Conservation (phyloP, 2,888 invertebrate genomes). For the Arge pagana region DNA sequence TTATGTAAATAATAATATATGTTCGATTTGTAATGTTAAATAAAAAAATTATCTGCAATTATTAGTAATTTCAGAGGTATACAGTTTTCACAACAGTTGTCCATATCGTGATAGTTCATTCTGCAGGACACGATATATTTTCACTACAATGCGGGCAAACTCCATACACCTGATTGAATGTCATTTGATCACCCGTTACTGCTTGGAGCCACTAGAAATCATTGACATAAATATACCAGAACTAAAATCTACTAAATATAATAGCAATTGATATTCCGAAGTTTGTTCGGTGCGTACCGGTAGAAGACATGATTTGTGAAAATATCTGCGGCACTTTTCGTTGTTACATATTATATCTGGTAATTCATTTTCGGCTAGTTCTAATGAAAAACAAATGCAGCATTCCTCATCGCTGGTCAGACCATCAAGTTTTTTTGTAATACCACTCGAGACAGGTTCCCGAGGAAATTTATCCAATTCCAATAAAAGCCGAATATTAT, state of each 20-base stretch:
- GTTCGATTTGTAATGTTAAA: not conserved
- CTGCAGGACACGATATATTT: slow-evolving; percentile 43
- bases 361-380: slow-evolving; percentile 38
- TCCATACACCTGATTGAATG: slow-evolving; percentile 48
- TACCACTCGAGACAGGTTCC: slow-evolving; percentile 26
- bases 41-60: slow-evolving; percentile 16
- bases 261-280: not conserved
- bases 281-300: slow-evolving; percentile 35
- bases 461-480: slow-evolving; percentile 44
- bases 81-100: not conserved
- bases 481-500: slow-evolving; percentile 46
- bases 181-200: slow-evolving; percentile 42
- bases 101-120: not conserved
- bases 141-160: slow-evolving; percentile 49
- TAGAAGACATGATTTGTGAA: slow-evolving; percentile 48
- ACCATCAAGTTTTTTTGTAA: slow-evolving; percentile 27
- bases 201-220: slow-evolving; percentile 49
- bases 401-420: slow-evolving; percentile 49
- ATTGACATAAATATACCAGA: slow-evolving; percentile 5
- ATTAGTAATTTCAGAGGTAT: slow-evolving; percentile 7
- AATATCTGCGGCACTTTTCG: slow-evolving; percentile 45
- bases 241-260: not conserved
- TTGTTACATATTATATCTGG: slow-evolving; percentile 51
- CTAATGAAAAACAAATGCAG: slow-evolving; percentile 49
- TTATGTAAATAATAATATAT: not conserved